Conservation (phyloP, 2,113 vertebrate species). For the Apistogramma diplotaenia region DNA sequence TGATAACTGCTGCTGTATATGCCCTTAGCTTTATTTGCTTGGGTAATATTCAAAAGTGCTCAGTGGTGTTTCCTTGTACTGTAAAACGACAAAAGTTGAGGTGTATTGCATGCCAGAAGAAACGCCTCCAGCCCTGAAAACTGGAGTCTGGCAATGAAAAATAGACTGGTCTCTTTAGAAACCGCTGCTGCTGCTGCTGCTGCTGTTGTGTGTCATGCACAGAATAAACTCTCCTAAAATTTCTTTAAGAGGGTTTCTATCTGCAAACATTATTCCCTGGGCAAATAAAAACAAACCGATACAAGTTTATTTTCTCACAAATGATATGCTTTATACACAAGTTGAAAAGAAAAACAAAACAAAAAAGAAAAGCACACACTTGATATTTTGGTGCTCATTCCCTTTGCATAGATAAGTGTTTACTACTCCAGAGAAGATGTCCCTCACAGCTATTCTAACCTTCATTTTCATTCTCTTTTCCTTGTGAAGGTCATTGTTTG, state of each 20-base stretch:
- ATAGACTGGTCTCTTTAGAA: neutral
- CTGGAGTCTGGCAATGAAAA: neutral
- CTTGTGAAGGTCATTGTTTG: conserved; percentile 61
- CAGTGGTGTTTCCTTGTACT: neutral
- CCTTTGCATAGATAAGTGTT: conserved; percentile 10
- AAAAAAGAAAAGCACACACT: neutral
- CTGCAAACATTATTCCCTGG: neutral
- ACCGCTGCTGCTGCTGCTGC: neutral
- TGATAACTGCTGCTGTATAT: neutral
- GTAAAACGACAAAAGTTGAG: neutral
- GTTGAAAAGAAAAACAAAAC: neutral
- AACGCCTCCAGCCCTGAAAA: neutral
- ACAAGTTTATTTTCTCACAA: neutral
- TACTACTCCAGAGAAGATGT: conserved; percentile 17
- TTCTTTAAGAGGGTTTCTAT: neutral
- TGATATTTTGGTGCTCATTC: neutral
- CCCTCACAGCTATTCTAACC: conserved; percentile 21
- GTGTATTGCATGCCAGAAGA: neutral
- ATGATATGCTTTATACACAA: neutral
- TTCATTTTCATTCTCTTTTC: conserved; percentile 51
- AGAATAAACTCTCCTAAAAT: neutral
- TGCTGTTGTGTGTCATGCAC: neutral
- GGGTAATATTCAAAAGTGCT: neutral
- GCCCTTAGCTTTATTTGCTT: neutral
- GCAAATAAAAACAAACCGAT: neutral